Evolutionary conservation across 2,888 invertebrate species (phyloP).

Genomic region (Synergus gifuensis): DNA sequence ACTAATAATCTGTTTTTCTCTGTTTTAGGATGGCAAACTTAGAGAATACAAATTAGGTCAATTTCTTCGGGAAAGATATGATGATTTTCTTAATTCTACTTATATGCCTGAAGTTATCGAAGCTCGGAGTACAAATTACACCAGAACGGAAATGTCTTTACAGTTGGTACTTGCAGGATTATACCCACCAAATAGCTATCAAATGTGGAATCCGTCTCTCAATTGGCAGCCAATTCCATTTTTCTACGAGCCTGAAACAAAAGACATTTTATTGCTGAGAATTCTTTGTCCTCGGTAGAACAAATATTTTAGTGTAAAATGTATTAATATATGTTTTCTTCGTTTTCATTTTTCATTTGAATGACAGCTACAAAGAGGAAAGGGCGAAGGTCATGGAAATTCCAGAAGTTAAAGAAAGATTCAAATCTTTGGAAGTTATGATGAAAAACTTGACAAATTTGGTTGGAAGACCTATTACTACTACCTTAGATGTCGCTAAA

Average conservation of each 20-base stretch:
- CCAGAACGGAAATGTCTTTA: slow-evolving; percentile 86
- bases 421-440: not conserved
- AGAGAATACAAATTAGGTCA: slow-evolving; percentile 78
- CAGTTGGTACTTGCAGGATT: slow-evolving; percentile 83
- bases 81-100: slow-evolving; percentile 75
- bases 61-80: slow-evolving; percentile 77
- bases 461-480: not conserved
- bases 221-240: slow-evolving; percentile 82
- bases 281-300: slow-evolving; percentile 33
- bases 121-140: slow-evolving; percentile 83
- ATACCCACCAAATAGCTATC: slow-evolving; percentile 81
- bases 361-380: not conserved
- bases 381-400: not conserved
- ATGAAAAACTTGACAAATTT: slow-evolving; percentile 6
- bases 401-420: not conserved
- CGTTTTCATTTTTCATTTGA: not conserved
- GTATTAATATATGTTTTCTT: no score
- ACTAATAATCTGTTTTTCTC: not conserved
- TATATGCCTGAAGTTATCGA: slow-evolving; percentile 73
- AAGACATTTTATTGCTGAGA: slow-evolving; percentile 49
- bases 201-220: slow-evolving; percentile 80
- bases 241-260: slow-evolving; percentile 39
- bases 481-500: not conserved
- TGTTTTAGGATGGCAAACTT: slow-evolving; percentile 78
- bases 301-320: not conserved